Evolutionary conservation across 2,113 vertebrate genomes (phyloP).

Genomic region (Plecturocebus donacophilus): DNA sequence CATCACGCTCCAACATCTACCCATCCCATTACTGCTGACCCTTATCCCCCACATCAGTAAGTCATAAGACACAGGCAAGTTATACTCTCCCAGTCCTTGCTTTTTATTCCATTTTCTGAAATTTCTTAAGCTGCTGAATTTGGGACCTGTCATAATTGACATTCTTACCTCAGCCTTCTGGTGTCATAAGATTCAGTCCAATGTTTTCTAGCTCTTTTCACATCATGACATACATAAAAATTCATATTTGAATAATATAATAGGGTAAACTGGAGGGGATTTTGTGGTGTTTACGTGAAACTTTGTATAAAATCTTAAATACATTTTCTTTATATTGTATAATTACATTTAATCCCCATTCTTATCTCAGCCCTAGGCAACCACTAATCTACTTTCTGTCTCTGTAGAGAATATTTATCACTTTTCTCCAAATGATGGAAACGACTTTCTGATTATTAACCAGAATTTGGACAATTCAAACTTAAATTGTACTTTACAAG

Average conservation of each 20-base stretch:
- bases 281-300: background rate
- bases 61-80: background rate
- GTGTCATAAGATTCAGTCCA: background rate
- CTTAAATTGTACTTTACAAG: slow-evolving; percentile 49
- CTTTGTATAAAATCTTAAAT: background rate
- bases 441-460: slow-evolving; percentile 32
- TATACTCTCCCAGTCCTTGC: background rate
- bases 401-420: slow-evolving; percentile 41
- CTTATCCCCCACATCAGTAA: background rate
- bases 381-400: slow-evolving; percentile 3
- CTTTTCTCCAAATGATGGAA: slow-evolving; percentile 23
- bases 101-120: background rate
- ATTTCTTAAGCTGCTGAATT: background rate
- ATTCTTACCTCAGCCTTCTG: background rate
- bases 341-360: background rate
- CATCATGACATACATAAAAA: background rate
- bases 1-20: background rate
- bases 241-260: background rate
- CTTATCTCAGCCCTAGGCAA: background rate
- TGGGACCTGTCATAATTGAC: background rate
- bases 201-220: slow-evolving; percentile 8
- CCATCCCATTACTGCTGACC: background rate
- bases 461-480: slow-evolving; percentile 59
- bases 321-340: background rate
- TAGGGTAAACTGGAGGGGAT: background rate